phyloP scores from a whole-genome alignment of 2,113 vertebrate species.

The Trachemys scripta region DNA sequence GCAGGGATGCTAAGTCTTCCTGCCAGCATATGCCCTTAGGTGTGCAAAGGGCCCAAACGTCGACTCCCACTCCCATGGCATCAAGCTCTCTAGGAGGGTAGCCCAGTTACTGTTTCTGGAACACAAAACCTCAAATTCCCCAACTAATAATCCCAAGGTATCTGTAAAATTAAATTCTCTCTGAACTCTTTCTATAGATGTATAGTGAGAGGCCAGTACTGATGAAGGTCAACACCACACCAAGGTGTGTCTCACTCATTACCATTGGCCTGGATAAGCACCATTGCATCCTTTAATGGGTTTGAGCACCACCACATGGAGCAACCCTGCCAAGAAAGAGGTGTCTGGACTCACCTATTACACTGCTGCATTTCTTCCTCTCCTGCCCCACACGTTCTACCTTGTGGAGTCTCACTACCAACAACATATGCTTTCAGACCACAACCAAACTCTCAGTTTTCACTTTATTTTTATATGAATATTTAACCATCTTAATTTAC shows the following conservation, averaged over 20 bases:
- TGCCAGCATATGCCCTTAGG: not conserved
- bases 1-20: rapidly evolving
- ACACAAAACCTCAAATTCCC: not conserved
- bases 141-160: not conserved
- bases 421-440: not conserved
- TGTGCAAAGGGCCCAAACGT: not conserved
- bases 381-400: not conserved
- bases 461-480: not conserved
- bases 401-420: not conserved
- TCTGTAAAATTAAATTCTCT: not conserved
- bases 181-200: not conserved
- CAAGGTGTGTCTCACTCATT: not conserved
- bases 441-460: not conserved
- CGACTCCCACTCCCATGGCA: not conserved
- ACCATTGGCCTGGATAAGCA: not conserved
- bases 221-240: not conserved
- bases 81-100: not conserved
- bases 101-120: not conserved
- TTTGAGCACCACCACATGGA: not conserved
- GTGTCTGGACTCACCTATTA: not conserved
- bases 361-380: not conserved
- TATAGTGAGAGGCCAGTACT: not conserved
- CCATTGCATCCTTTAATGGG: not conserved
- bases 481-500: not conserved
- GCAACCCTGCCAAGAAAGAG: not conserved